phyloP scores from a whole-genome alignment of 2,888 invertebrate species.

The Capitulum mitella region DNA sequence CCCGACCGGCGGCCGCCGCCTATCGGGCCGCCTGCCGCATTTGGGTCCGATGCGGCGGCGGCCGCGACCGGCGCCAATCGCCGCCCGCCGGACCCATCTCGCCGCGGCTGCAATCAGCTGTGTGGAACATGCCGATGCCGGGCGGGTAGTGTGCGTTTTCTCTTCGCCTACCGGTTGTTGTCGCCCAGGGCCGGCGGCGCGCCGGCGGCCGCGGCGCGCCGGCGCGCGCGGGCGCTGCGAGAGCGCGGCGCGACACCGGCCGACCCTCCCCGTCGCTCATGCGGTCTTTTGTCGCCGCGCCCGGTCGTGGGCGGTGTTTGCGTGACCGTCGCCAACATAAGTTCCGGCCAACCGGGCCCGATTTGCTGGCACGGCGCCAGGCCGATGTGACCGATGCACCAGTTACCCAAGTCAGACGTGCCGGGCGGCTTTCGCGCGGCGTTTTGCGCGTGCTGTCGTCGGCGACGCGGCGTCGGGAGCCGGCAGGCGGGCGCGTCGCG shows the following conservation, averaged over 20 bases:
- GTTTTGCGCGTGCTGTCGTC: background rate
- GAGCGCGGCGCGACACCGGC: background rate
- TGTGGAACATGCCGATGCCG: conserved; percentile 11
- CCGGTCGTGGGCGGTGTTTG: background rate
- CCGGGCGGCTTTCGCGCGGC: background rate
- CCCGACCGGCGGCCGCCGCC: background rate
- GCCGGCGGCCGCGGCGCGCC: background rate
- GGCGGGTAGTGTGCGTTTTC: conserved; percentile 7
- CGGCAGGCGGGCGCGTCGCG: background rate
- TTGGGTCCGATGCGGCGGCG: conserved; percentile 14
- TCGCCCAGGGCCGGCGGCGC: background rate
- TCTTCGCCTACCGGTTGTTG: background rate
- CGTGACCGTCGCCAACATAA: conserved; percentile 11
- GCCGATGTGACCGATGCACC: conserved; percentile 19
- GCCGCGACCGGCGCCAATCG: background rate
- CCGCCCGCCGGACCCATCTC: background rate
- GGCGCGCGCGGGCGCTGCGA: background rate
- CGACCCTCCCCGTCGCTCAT: no score
- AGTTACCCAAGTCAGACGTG: background rate
- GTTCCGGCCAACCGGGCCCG: conserved; percentile 2
- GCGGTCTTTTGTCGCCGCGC: background rate
- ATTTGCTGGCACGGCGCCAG: conserved; percentile 21
- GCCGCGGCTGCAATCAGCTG: background rate
- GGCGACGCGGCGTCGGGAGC: background rate
- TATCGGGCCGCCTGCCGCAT: background rate